Percentiles rank a stretch among this genome's conserved stretches.
These are phyloP conservation scores for Psittacus erithacus DNA, from an alignment of 2,113 vertebrate species.

Conservation along the genomic window DNA sequence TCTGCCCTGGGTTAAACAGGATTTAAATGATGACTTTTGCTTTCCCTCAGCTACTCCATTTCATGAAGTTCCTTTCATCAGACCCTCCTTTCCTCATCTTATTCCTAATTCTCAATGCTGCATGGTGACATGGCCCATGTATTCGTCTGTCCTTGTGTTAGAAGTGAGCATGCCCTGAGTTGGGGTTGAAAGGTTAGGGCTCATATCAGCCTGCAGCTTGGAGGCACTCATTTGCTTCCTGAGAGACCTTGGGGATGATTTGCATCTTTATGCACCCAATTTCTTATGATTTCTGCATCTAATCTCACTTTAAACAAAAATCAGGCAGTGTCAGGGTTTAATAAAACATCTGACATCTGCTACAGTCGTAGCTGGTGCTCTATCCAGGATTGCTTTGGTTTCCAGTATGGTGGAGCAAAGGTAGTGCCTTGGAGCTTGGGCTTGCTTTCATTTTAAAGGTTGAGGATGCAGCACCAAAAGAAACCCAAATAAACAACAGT, in stretches of 20 bases:
- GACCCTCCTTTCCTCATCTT: background rate
- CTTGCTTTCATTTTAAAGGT: background rate
- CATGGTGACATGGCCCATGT: fast-evolving
- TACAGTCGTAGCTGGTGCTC: fast-evolving
- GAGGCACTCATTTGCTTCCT: background rate
- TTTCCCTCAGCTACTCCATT: background rate
- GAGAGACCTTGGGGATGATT: background rate
- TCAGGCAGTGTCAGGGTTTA: background rate
- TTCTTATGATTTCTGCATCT: background rate
- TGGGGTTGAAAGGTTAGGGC: background rate
- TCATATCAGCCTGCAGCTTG: background rate
- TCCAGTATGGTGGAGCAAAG: background rate
- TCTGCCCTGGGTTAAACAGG: background rate
- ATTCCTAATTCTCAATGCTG: background rate
- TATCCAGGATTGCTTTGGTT: background rate
- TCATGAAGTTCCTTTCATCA: background rate
- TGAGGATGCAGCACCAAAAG: background rate
- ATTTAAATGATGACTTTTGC: background rate
- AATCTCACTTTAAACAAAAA: background rate
- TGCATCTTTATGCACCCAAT: background rate
- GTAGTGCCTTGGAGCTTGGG: background rate
- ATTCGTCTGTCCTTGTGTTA: background rate
- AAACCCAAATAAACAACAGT: background rate
- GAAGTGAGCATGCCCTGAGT: background rate
- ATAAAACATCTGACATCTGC: fast-evolving